Conservation (phyloP, 2,888 invertebrate genomes). For the Holacanthella duospinosa region DNA sequence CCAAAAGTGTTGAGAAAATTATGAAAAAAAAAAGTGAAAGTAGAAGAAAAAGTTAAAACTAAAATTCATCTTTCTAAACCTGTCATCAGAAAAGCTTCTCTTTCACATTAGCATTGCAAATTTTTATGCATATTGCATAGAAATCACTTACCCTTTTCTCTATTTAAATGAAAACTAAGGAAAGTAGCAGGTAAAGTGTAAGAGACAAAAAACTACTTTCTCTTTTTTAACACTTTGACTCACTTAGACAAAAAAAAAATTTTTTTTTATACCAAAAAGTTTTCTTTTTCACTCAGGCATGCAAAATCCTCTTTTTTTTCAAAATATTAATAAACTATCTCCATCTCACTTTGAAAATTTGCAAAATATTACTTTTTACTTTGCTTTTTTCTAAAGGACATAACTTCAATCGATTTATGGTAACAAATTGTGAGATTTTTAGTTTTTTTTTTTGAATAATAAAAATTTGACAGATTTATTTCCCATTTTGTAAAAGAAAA, state of each 20-base stretch:
- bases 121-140: slow-evolving; percentile 18
- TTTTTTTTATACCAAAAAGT: background rate
- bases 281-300: slow-evolving; percentile 6
- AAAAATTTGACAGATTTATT: background rate
- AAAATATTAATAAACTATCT: background rate
- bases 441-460: no score
- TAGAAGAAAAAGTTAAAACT: background rate
- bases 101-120: slow-evolving; percentile 25
- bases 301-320: slow-evolving; percentile 2
- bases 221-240: background rate
- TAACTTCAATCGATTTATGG: background rate
- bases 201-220: background rate
- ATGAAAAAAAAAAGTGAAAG: background rate
- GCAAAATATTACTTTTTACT: background rate
- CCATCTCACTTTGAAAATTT: background rate
- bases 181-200: background rate
- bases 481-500: background rate
- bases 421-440: background rate
- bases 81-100: slow-evolving; percentile 26
- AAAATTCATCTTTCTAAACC: slow-evolving; percentile 11
- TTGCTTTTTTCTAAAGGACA: background rate
- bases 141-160: slow-evolving; percentile 12
- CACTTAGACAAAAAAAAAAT: slow-evolving; percentile 4
- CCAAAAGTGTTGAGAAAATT: background rate
- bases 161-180: background rate